A percentile compares a stretch with the other conserved stretches of the same genome.
phyloP scores from a whole-genome alignment of 1,140 invertebrate genomes.

The Oncopodura yosiiana region DNA sequence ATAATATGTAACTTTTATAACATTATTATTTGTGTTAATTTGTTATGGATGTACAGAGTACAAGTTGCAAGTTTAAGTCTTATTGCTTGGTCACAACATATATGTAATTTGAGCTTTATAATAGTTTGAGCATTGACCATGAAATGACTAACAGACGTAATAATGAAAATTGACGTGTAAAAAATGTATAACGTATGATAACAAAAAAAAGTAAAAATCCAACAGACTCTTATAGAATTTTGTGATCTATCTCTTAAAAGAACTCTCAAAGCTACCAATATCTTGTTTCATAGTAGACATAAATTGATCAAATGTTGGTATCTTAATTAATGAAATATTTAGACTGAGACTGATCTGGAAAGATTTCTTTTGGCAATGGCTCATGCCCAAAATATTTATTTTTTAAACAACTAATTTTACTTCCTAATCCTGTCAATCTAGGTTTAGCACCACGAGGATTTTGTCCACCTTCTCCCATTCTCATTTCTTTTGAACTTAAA shows the following conservation, averaged over 20 bases:
- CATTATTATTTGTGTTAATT: too few species aligned
- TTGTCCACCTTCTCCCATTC: conserved; percentile 24
- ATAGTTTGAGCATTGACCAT: too few species aligned
- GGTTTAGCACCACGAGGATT: conserved; percentile 19
- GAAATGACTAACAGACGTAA: too few species aligned
- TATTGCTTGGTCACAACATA: too few species aligned
- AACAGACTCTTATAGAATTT: background rate
- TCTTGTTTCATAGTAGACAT: background rate
- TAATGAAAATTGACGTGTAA: too few species aligned
- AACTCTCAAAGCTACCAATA: background rate
- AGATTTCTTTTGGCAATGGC: conserved; percentile 21
- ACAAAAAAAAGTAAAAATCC: too few species aligned
- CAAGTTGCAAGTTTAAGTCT: too few species aligned
- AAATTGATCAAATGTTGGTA: conserved; percentile 17
- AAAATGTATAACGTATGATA: too few species aligned
- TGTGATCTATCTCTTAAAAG: background rate
- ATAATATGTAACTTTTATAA: too few species aligned
- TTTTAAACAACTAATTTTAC: conserved; percentile 29
- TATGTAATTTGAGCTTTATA: too few species aligned
- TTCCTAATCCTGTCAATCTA: conserved; percentile 16
- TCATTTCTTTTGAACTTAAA: conserved; percentile 21
- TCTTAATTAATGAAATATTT: conserved; percentile 11
- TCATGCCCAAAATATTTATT: conserved; percentile 28
- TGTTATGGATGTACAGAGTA: too few species aligned
- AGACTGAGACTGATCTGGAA: conserved; percentile 20